Conservation (phyloP, 1,140 invertebrate genomes). For the Gonioctena quinquepunctata region DNA sequence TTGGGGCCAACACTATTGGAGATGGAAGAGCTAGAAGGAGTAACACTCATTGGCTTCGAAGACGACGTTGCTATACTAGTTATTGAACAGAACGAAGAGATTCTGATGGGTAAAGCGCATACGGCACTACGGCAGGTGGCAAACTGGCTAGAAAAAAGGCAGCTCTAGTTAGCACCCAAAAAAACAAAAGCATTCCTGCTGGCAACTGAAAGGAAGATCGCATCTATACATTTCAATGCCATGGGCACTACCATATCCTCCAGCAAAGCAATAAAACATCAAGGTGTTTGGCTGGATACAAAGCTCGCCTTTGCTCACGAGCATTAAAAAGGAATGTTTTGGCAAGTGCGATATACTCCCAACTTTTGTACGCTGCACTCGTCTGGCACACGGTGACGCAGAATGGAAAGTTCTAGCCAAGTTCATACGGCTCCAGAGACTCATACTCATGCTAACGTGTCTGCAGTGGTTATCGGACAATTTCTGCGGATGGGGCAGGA, state of each 20-base stretch:
- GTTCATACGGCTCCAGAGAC: background rate
- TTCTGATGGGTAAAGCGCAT: background rate
- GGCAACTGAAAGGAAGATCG: too few species aligned
- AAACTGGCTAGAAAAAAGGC: background rate
- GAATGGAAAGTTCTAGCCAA: background rate
- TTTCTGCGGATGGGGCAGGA: too few species aligned
- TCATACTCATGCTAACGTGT: background rate
- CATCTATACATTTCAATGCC: too few species aligned
- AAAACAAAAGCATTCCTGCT: too few species aligned
- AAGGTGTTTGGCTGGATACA: too few species aligned
- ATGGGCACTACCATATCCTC: too few species aligned
- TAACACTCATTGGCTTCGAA: background rate
- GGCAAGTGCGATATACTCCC: background rate
- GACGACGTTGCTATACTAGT: background rate
- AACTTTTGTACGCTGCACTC: background rate
- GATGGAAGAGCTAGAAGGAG: background rate
- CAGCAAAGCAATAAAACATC: too few species aligned
- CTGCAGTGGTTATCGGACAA: background rate
- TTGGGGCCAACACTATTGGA: background rate
- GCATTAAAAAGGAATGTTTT: background rate
- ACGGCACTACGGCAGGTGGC: background rate
- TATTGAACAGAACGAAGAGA: background rate
- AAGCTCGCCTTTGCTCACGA: too few species aligned
- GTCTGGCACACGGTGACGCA: background rate
- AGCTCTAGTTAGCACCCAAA: too few species aligned